Evolutionary conservation across 2,113 vertebrate genomes (phyloP), one percentile per base, ranked within the genome.

Genomic region (Ginglymostoma cirratum): DNA sequence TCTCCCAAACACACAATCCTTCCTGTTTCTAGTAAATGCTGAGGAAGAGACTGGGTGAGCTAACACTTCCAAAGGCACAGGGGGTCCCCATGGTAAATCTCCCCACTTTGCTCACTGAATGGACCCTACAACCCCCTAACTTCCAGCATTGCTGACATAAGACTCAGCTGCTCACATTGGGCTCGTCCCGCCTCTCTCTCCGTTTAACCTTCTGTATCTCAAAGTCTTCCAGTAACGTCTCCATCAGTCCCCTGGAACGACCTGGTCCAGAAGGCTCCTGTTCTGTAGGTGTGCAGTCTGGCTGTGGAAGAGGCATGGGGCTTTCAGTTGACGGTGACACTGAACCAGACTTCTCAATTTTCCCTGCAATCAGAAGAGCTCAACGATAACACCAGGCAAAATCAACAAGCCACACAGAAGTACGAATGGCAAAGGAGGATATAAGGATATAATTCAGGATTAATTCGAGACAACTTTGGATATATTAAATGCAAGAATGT

Each of bases 181-280:
- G 98, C 97, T 99, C 99, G 0, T 99, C 99, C 97, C 98, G 97
- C 96, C 98, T 98, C 97, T 99, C 99, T 96, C 98, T 98, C 97
- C 98, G 98, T 97, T 99, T 99, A 96, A 98, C 98, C 97, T 99
- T 99, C 98, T 99, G 99, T 55, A 98, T 98, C 97, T 99, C 99
- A 5, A 98, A 99, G 97, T 99, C 99, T 96, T 99, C 99, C 99
- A 99, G 98, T 67, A 99, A 98, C 0, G 99, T 99, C 98, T 99
- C 98, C 99, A 99, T 99, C 97, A 98, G 98, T 97, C 99, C 99
- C 97, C 99, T 99, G 97, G 98, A 98, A 65, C 98, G 97, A 96
- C 98, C 98, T 96, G 97, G 97, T 96, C 98, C 99, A 2, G 97
- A 98, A 14, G 98, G 98, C 97, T 99, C 99, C 96, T 99, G 99